phyloP scores from a whole-genome alignment of 1,140 invertebrate species.

The Battus philenor region DNA sequence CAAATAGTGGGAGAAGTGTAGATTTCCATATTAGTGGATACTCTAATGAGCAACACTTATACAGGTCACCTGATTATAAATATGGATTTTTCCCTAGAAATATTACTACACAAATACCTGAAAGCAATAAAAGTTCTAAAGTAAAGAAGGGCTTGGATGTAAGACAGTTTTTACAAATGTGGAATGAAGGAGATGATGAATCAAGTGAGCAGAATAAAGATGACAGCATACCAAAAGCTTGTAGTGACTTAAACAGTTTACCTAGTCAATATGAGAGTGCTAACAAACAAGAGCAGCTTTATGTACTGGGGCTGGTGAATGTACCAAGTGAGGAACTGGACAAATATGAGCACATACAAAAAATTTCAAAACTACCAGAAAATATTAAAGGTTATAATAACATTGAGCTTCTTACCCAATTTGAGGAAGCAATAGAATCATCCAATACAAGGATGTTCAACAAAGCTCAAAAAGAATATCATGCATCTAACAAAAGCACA shows the following conservation, averaged over 20 bases:
- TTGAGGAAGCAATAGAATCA: conserved; percentile 63
- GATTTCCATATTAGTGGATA: conserved; percentile 46
- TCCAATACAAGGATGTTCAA: conserved; percentile 36
- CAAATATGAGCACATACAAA: conserved; percentile 74
- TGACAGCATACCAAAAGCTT: conserved; percentile 26
- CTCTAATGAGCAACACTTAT: conserved; percentile 36
- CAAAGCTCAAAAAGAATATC: conserved; percentile 27
- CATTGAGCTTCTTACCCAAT: conserved; percentile 64
- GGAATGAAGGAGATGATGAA: conserved; percentile 74
- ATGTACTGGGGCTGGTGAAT: conserved; percentile 67
- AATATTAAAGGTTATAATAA: conserved; percentile 71
- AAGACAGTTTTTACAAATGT: conserved; percentile 71
- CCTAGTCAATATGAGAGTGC: conserved; percentile 27
- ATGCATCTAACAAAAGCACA: conserved; percentile 23
- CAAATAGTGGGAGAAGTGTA: conserved; percentile 61
- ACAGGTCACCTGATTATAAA: conserved; percentile 43
- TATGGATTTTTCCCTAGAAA: conserved; percentile 31
- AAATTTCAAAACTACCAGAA: conserved; percentile 71
- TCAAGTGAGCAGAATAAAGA: conserved; percentile 38
- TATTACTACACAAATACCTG: conserved; percentile 28
- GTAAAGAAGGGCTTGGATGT: conserved; percentile 63
- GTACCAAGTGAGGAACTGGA: conserved; percentile 64
- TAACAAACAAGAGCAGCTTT: conserved; percentile 63
- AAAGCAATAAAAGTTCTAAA: conserved; percentile 33
- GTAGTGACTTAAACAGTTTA: conserved; percentile 29